phyloP scores from a whole-genome alignment of 2,888 invertebrate genomes.

The Rhimphoctona megacephalus region DNA sequence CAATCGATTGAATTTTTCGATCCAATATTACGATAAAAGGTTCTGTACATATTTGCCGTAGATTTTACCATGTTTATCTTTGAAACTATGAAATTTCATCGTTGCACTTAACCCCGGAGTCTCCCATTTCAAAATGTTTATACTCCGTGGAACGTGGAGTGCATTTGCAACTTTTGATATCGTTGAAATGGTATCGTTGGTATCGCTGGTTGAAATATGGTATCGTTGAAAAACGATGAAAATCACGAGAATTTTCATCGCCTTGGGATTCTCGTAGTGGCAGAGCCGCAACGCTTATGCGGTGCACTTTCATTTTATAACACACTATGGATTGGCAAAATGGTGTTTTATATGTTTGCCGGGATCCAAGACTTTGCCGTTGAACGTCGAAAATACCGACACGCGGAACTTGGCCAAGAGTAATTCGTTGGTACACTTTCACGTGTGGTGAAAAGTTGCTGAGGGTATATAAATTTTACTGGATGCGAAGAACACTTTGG shows the following conservation, averaged over 20 bases:
- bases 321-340: constrained; percentile 27
- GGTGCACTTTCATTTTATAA: constrained; percentile 47
- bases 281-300: neutral
- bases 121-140: neutral
- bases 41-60: neutral
- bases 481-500: constrained; percentile 52
- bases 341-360: constrained; percentile 12
- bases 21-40: neutral
- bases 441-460: constrained; percentile 2
- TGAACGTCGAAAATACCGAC: constrained; percentile 19
- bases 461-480: constrained; percentile 50
- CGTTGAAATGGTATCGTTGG: no score
- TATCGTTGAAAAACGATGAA: constrained; percentile 9
- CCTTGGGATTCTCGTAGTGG: constrained; percentile 4
- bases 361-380: neutral
- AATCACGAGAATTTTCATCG: constrained; percentile 37
- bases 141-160: neutral
- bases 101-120: constrained; percentile 11
- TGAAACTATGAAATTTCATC: constrained; percentile 36
- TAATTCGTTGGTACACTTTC: constrained; percentile 6
- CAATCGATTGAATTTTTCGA: neutral
- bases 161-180: constrained; percentile 10
- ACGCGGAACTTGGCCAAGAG: constrained; percentile 7
- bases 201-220: no score
- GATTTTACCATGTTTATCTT: neutral